Evolutionary conservation across 2,888 invertebrate genomes (phyloP).

Genomic region (Acleris cristana): DNA sequence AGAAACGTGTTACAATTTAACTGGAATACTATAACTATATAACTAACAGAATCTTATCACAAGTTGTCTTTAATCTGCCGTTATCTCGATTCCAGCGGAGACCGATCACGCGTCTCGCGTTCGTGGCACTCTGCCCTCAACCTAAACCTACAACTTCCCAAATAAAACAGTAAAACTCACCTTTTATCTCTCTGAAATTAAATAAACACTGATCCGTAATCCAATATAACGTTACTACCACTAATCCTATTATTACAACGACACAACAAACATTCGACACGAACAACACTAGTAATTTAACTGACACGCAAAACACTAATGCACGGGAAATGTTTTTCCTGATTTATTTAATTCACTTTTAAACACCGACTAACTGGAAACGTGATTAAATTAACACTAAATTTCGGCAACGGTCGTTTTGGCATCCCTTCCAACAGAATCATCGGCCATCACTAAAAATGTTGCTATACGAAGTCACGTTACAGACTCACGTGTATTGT

Average conservation of each 20-base stretch:
- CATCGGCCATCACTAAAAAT: conserved; percentile 81
- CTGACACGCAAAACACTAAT: conserved; percentile 65
- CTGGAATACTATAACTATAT: conserved; percentile 21
- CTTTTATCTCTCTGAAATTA: conserved; percentile 66
- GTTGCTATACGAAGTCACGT: conserved; percentile 65
- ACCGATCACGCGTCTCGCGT: conserved; percentile 56
- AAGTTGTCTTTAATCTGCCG: conserved; percentile 77
- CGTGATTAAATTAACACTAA: conserved; percentile 70
- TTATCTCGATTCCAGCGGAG: conserved; percentile 64
- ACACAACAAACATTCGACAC: conserved; percentile 78
- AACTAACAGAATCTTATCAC: conserved; percentile 65
- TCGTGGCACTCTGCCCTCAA: conserved; percentile 65
- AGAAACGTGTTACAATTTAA: neutral
- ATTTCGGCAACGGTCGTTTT: conserved; percentile 67
- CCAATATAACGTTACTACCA: conserved; percentile 77
- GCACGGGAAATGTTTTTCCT: conserved; percentile 58
- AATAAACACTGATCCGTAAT: conserved; percentile 76
- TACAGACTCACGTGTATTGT: conserved; percentile 64
- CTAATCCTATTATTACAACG: conserved; percentile 77
- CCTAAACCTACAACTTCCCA: conserved; percentile 33
- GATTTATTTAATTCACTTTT: conserved; percentile 60
- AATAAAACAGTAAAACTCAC: conserved; percentile 57
- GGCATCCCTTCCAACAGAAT: conserved; percentile 68
- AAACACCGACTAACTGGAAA: conserved; percentile 69
- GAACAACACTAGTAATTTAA: conserved; percentile 65